These are phyloP conservation scores for Silurus aristotelis DNA, from an alignment of 2,797 vertebrate species.

Conservation along the genomic window DNA sequence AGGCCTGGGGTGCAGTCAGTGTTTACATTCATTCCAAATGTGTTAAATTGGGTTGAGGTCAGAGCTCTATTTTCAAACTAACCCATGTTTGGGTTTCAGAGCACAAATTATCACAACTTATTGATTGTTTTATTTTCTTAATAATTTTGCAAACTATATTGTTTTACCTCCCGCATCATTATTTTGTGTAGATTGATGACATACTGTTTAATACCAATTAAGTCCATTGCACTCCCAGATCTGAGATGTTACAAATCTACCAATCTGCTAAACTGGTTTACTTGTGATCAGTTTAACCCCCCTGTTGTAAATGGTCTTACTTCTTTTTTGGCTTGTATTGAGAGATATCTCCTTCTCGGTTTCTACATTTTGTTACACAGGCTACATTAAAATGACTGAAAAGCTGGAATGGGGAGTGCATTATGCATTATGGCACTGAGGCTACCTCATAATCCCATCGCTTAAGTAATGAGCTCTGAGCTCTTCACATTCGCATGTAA, in stretches of 20 bases:
- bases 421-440: conserved; percentile 4
- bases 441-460: background rate
- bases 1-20: too few species aligned
- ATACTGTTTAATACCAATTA: background rate
- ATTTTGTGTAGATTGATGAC: background rate
- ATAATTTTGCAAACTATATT: background rate
- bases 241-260: background rate
- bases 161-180: too few species aligned
- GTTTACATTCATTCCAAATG: too few species aligned
- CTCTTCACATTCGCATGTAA: background rate
- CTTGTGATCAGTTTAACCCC: background rate
- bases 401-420: background rate
- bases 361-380: background rate
- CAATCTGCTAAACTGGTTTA: background rate
- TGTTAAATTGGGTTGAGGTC: too few species aligned
- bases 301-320: background rate
- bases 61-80: background rate
- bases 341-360: background rate
- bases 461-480: conserved; percentile 8
- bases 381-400: background rate
- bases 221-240: background rate
- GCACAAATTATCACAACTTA: background rate
- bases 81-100: background rate
- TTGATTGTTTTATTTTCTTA: background rate
- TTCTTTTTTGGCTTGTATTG: background rate